Conservation (phyloP, 2,888 invertebrate species). For the Tridacna gigas region DNA sequence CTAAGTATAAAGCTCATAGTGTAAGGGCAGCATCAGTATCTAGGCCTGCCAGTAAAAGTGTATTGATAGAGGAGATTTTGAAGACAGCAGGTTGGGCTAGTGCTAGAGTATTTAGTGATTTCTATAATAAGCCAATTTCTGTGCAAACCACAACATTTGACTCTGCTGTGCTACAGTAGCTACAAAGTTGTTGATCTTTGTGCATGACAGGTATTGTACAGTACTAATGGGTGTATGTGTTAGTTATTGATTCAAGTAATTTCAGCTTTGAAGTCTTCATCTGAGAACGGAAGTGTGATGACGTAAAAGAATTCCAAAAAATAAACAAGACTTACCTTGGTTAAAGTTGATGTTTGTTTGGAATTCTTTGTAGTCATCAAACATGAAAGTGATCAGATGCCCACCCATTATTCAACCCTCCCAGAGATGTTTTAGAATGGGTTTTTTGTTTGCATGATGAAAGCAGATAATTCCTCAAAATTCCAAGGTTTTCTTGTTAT, state of each 20-base stretch:
- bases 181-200: too few species aligned
- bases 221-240: too few species aligned
- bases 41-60: not conserved
- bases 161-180: not conserved
- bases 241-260: not conserved
- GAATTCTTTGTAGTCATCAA: not conserved
- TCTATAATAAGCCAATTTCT: constrained; percentile 12
- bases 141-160: not conserved
- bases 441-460: not conserved
- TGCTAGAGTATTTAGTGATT: not conserved
- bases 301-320: not conserved
- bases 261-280: not conserved
- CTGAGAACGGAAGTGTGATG: not conserved
- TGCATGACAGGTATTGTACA: too few species aligned
- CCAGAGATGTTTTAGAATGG: not conserved
- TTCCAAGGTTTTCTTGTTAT: not conserved
- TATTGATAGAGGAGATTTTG: constrained; percentile 16
- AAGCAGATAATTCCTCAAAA: not conserved
- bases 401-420: not conserved
- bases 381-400: not conserved
- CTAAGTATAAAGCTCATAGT: constrained; percentile 5
- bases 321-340: not conserved
- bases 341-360: not conserved
- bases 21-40: constrained; percentile 8
- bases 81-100: constrained; percentile 24